phyloP scores from a whole-genome alignment of 1,140 invertebrate genomes.

The Pemphigus obesinymphae region DNA sequence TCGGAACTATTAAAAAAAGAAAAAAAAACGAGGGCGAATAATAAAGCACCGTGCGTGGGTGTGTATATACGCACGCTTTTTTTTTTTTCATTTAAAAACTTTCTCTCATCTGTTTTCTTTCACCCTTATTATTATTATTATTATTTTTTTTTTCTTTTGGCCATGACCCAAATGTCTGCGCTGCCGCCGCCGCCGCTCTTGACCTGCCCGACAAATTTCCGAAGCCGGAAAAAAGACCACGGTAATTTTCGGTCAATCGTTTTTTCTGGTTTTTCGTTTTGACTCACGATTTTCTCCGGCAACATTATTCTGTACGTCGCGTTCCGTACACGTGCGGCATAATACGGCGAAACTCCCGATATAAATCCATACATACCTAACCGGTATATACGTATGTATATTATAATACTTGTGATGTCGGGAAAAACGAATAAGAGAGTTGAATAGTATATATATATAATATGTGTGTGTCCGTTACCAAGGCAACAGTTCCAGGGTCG shows the following conservation, averaged over 20 bases:
- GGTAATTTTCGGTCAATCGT: neutral
- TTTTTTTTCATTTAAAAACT: constrained; percentile 38
- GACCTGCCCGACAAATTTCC: constrained; percentile 35
- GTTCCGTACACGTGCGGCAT: neutral
- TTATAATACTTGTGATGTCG: neutral
- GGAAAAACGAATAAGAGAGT: neutral
- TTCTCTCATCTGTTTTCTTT: constrained; percentile 31
- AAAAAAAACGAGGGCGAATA: constrained; percentile 36
- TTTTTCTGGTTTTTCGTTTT: too few relatives aligned
- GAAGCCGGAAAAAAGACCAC: neutral
- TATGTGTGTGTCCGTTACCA: constrained; percentile 20
- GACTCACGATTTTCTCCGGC: too few relatives aligned
- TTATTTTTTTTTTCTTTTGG: constrained; percentile 8
- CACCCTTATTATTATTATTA: constrained; percentile 2
- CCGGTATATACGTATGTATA: neutral
- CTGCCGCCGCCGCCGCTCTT: too few relatives aligned
- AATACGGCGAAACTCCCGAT: too few relatives aligned
- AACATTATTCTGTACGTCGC: neutral
- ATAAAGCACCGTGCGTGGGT: constrained; percentile 7
- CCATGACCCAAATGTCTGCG: constrained; percentile 39
- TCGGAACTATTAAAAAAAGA: constrained; percentile 34
- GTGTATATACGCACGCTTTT: neutral
- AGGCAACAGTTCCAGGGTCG: constrained; percentile 26
- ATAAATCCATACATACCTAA: neutral
- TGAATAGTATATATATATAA: too few relatives aligned